phyloP scores from a whole-genome alignment of 2,888 invertebrate genomes.

The Pristionchus entomophagus region DNA sequence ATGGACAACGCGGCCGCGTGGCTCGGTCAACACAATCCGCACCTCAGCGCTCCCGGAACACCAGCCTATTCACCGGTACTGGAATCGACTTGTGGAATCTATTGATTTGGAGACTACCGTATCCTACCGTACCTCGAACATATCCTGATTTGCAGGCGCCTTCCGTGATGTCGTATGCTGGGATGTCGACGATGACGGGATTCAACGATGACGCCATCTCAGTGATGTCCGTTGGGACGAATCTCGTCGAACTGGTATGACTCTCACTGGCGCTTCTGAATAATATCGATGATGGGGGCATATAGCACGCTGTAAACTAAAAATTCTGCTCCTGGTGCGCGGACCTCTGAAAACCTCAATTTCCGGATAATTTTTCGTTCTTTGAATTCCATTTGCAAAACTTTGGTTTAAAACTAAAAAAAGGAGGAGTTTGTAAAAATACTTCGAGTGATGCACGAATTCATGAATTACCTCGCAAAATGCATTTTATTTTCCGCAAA shows the following conservation, averaged over 20 bases:
- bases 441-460: too few relatives aligned
- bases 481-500: too few relatives aligned
- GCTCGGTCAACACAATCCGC: not conserved
- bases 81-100: not conserved
- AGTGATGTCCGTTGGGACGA: not conserved
- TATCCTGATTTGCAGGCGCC: not conserved
- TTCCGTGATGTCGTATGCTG: not conserved
- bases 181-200: not conserved
- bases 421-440: too few relatives aligned
- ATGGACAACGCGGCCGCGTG: not conserved
- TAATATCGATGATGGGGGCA: too few relatives aligned
- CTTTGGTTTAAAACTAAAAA: too few relatives aligned
- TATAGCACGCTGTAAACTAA: too few relatives aligned
- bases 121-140: too few relatives aligned
- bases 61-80: too few relatives aligned
- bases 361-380: not conserved
- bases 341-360: too few relatives aligned
- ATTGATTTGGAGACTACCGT: too few relatives aligned
- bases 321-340: too few relatives aligned
- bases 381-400: not conserved
- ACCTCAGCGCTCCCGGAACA: not conserved
- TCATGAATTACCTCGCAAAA: too few relatives aligned
- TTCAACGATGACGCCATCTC: conserved; percentile 11
- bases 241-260: not conserved
- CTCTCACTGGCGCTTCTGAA: not conserved